Percentiles rank a stretch among this genome's conserved stretches.
These are phyloP conservation scores for Siniperca obscura DNA, from an alignment of 2,797 vertebrate species.

Conservation along the genomic window DNA sequence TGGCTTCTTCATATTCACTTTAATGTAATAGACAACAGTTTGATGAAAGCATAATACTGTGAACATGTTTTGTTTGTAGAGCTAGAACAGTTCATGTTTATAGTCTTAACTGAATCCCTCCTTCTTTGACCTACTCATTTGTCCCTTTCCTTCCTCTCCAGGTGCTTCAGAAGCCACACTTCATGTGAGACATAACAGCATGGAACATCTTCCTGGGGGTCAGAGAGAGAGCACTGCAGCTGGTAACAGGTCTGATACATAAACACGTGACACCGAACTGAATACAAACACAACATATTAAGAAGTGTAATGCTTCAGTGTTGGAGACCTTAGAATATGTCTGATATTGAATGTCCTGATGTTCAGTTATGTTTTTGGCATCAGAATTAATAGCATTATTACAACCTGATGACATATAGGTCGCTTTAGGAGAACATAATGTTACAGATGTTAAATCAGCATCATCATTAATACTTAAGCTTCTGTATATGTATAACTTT, in stretches of 20 bases:
- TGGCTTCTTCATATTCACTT: conserved; percentile 48
- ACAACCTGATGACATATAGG: not conserved
- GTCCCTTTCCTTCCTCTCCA: not conserved
- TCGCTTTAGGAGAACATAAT: not conserved
- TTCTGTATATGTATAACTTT: not conserved
- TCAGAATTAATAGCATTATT: not conserved
- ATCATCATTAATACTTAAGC: not conserved
- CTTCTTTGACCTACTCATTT: conserved; percentile 27
- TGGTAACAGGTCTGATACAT: conserved; percentile 6
- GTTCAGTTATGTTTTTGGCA: not conserved
- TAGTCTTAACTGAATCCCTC: conserved; percentile 16
- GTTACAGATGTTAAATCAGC: not conserved
- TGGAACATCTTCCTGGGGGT: not conserved
- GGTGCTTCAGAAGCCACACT: not conserved
- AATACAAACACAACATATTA: not conserved
- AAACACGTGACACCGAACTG: not conserved
- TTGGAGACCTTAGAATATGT: not conserved
- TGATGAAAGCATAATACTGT: conserved; percentile 36
- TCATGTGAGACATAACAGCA: not conserved
- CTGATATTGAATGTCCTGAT: not conserved
- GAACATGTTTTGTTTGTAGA: conserved; percentile 46
- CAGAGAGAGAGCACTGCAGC: not conserved
- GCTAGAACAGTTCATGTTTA: conserved; percentile 23
- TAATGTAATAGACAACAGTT: conserved; percentile 39
- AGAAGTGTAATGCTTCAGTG: not conserved